Conservation (phyloP, 1,140 invertebrate genomes). For the Drosophila prosaltans region DNA sequence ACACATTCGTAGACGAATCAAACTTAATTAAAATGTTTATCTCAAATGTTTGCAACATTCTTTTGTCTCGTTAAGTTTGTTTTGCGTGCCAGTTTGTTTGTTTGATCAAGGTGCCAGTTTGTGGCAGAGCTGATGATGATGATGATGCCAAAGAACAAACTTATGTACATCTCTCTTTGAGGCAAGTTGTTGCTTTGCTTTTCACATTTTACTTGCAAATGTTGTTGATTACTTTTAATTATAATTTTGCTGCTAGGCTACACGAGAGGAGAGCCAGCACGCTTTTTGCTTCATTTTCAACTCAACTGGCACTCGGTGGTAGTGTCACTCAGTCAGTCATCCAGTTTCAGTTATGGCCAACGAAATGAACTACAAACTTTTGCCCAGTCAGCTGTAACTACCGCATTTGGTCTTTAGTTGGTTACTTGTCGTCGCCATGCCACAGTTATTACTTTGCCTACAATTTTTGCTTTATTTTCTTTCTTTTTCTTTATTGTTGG, state of each 20-base stretch:
- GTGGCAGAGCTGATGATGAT: not conserved
- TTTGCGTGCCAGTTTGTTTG: slow-evolving; percentile 34
- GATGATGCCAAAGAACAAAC: slow-evolving; percentile 18
- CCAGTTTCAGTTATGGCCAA: slow-evolving; percentile 41
- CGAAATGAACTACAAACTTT: slow-evolving; percentile 59
- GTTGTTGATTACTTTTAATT: slow-evolving; percentile 80
- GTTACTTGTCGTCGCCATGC: slow-evolving; percentile 21
- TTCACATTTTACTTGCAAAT: slow-evolving; percentile 73
- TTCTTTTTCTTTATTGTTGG: slow-evolving; percentile 33
- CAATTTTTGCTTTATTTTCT: slow-evolving; percentile 24
- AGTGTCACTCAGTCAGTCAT: not conserved
- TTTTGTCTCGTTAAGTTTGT: slow-evolving; percentile 12
- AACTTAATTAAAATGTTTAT: slow-evolving; percentile 68
- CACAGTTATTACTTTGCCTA: not conserved
- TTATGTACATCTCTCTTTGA: not conserved
- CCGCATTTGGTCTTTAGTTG: slow-evolving; percentile 35
- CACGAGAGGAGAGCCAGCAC: slow-evolving; percentile 25
- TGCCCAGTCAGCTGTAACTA: slow-evolving; percentile 63
- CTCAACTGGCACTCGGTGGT: not conserved
- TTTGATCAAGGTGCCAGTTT: not conserved
- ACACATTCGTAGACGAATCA: slow-evolving; percentile 28
- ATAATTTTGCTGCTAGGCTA: slow-evolving; percentile 76
- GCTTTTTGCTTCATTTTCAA: slow-evolving; percentile 27
- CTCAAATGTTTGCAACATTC: slow-evolving; percentile 33
- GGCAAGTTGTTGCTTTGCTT: slow-evolving; percentile 30